These are phyloP conservation scores for Dorcus parallelipipedus DNA, from an alignment of 2,888 invertebrate genomes.

Conservation along the genomic window DNA sequence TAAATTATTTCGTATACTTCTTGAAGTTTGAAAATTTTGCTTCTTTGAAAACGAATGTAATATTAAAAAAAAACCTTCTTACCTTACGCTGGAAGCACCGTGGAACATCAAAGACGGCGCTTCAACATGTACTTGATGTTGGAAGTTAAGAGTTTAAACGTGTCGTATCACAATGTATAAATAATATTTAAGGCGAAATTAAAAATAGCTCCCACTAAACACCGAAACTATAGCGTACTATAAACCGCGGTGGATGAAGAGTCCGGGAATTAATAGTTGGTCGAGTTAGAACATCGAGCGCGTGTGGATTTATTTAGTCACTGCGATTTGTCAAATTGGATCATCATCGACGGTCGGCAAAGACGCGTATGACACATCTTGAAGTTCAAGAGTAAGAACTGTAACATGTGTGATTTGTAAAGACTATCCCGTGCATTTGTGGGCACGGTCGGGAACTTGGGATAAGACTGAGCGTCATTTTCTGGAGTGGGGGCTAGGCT, in stretches of 20 bases:
- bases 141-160: no score
- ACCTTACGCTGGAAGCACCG: no score
- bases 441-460: conserved; percentile 15
- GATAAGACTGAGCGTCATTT: not conserved
- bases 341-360: not conserved
- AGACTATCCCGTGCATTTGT: conserved; percentile 12
- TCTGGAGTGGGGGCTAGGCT: conserved; percentile 27
- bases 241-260: not conserved
- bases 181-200: conserved; percentile 1
- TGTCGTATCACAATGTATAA: not conserved
- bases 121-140: no score
- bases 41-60: no score
- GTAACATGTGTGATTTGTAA: conserved; percentile 3
- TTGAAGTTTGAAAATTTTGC: no score
- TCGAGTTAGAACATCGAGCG: no score
- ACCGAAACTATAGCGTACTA: not conserved
- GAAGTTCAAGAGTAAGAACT: conserved; percentile 7
- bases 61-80: no score
- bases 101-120: no score
- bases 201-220: not conserved
- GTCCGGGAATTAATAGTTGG: no score
- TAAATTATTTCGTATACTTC: no score
- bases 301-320: not conserved
- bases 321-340: conserved; percentile 4
- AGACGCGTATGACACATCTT: not conserved